Percentiles rank a stretch among this genome's conserved stretches.
These are phyloP conservation scores for Mystacides longicornis DNA, from an alignment of 2,888 invertebrate species.

Conservation along the genomic window DNA sequence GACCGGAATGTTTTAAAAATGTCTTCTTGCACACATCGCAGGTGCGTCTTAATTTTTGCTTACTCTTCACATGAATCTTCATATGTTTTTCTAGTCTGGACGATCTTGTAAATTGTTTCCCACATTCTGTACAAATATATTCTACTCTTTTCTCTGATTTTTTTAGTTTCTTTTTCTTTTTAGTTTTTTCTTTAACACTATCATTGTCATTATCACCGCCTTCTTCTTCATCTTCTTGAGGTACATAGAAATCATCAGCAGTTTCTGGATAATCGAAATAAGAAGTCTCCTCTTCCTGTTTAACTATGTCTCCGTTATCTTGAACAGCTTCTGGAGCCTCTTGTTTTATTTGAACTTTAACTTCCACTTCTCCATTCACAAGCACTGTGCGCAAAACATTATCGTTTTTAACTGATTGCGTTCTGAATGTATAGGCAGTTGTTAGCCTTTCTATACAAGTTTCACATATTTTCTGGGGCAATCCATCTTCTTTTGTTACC, in stretches of 20 bases:
- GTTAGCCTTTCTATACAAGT: conserved; percentile 47
- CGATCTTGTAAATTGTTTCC: conserved; percentile 40
- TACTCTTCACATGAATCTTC: conserved; percentile 33
- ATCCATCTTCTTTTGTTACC: conserved; percentile 45
- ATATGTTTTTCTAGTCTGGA: conserved; percentile 45
- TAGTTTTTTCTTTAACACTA: conserved; percentile 8
- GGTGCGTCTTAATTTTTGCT: conserved; percentile 26
- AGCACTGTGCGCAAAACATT: conserved; percentile 32
- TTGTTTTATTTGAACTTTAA: conserved; percentile 24
- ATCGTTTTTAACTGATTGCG: conserved; percentile 42
- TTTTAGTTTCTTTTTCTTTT: conserved; percentile 28
- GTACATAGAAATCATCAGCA: conserved; percentile 23
- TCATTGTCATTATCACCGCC: too few relatives aligned
- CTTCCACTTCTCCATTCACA: conserved; percentile 23
- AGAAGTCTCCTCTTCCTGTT: conserved; percentile 22
- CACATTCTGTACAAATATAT: conserved; percentile 39
- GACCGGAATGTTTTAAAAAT: conserved; percentile 32
- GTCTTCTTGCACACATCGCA: conserved; percentile 35
- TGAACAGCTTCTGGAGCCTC: conserved; percentile 27
- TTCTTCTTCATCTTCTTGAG: conserved; percentile 22
- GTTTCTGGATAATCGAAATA: conserved; percentile 26
- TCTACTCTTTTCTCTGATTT: conserved; percentile 21
- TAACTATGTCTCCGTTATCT: conserved; percentile 23
- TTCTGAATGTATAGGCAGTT: conserved; percentile 43
- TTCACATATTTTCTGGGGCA: conserved; percentile 53